Evolutionary conservation across 1,140 invertebrate species (phyloP), one percentile per base, ranked within the genome.

Genomic region (Drosophila ogumai): DNA sequence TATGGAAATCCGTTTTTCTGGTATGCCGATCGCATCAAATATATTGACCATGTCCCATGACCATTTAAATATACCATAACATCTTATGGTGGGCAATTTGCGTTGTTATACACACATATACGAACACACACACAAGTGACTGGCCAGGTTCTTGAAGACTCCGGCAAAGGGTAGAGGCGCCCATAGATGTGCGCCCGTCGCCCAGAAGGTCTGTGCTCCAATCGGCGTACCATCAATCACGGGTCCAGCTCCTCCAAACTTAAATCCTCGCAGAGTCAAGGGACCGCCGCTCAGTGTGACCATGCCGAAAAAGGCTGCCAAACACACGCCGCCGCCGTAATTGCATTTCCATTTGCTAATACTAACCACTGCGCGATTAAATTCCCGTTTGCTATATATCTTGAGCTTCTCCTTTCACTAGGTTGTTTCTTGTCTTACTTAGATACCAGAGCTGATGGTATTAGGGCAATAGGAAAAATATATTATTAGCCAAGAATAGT

Each of bases 71-170:
- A n/a, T n/a, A n/a, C n/a, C n/a, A n/a, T n/a, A n/a, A n/a, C n/a
- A n/a, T n/a, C n/a, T n/a, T n/a, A n/a, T n/a, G n/a, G n/a, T n/a
- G n/a, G n/a, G n/a, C n/a, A n/a, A n/a, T n/a, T n/a, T n/a, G n/a
- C n/a, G n/a, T n/a, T n/a, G n/a, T n/a, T n/a, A n/a, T n/a, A n/a
- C n/a, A n/a, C n/a, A n/a, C n/a, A n/a, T n/a, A n/a, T n/a, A n/a
- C n/a, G 92, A 82, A 82, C 92, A 92, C 74, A 84, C 82, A 3
- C 90, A 74, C n/a, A 92, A 93, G 57, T 92, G 82, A 54, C 76
- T 82, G 17, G 81, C 85, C 57, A 93, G 77, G 5, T 85, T 78
- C 52, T 92, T 92, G 40, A 92, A 92, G 15, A 91, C 82, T 5
- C 76, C 66, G 25, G 79, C 76, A 59, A 92, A 93, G 1, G 92